Conservation (phyloP, 2,888 invertebrate species). For the Aspidapion aeneum region DNA sequence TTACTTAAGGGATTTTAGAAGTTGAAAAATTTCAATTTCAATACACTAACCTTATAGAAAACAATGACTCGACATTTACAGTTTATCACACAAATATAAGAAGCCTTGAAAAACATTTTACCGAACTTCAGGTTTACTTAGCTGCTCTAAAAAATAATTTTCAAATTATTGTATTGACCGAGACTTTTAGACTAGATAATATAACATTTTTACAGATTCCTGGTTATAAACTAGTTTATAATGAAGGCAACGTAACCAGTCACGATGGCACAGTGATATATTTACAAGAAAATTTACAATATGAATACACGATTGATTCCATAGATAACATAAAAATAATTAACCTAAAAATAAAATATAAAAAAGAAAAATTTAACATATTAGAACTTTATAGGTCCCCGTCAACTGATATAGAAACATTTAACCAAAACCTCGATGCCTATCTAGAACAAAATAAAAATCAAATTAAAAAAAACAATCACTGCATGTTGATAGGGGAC, state of each 20-base stretch:
- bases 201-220: neutral
- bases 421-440: neutral
- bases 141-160: neutral
- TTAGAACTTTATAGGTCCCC: conserved; percentile 3
- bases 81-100: neutral
- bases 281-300: neutral
- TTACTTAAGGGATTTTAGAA: neutral
- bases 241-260: conserved; percentile 1
- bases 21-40: neutral
- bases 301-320: neutral
- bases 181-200: neutral
- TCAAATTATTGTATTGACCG: conserved; percentile 6
- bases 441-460: conserved; percentile 1
- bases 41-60: neutral
- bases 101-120: neutral
- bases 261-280: conserved; percentile 1
- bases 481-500: conserved; percentile 2
- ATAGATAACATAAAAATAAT: neutral
- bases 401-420: neutral
- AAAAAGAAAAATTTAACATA: neutral
- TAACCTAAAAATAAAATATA: neutral
- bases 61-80: too few relatives aligned
- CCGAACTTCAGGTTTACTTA: neutral
- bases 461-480: neutral
- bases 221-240: conserved; percentile 2